phyloP scores from a whole-genome alignment of 2,888 invertebrate species.

The Ischnura elegans region DNA sequence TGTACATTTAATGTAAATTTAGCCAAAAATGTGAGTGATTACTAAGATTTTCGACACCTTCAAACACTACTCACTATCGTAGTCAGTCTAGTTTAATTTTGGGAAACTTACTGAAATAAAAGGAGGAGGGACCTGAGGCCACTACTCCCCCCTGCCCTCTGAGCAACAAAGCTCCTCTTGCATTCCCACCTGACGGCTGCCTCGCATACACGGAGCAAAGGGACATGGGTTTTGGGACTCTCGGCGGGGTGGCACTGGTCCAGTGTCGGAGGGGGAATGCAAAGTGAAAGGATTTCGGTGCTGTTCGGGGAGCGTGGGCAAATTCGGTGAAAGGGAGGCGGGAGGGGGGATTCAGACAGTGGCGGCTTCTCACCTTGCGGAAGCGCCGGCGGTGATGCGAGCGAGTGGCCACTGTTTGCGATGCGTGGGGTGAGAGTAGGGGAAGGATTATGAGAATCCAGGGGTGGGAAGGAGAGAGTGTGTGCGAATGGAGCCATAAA shows the following conservation, averaged over 20 bases:
- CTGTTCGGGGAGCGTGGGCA: neutral
- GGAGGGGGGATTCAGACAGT: neutral
- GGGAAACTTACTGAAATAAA: no score
- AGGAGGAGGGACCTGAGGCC: no score
- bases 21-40: no score
- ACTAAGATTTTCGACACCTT: no score
- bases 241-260: slow-evolving; percentile 9
- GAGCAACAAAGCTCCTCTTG: neutral
- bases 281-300: neutral
- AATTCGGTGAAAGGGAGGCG: neutral
- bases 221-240: slow-evolving; percentile 31
- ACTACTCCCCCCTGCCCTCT: no score
- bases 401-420: slow-evolving; percentile 43
- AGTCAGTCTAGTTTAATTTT: no score
- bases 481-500: neutral
- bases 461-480: neutral
- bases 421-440: neutral
- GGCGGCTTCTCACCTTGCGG: neutral
- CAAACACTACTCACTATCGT: no score
- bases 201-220: slow-evolving; percentile 53
- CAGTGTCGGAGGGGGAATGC: neutral
- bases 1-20: no score
- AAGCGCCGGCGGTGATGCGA: slow-evolving; percentile 22
- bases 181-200: slow-evolving; percentile 61
- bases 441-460: neutral